Conservation (phyloP, 2,888 invertebrate genomes). For the Drosophila algonquin region DNA sequence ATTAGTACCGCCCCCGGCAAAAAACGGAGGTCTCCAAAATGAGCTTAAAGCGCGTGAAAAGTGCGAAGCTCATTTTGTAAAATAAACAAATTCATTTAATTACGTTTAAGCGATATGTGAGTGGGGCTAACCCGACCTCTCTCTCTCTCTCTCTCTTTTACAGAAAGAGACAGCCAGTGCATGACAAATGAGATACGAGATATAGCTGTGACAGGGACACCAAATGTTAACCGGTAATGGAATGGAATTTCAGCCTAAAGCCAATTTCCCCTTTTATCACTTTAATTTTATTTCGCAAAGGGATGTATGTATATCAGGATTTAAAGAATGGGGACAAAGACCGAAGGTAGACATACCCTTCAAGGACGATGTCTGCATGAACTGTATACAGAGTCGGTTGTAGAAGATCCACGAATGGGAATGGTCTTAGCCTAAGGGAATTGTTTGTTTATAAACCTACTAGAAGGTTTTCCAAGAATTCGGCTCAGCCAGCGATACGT, state of each 20-base stretch:
- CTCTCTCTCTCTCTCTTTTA: not conserved
- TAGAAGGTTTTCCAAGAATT: too few species aligned
- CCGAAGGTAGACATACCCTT: not conserved
- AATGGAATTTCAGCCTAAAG: slow-evolving; percentile 4
- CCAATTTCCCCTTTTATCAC: not conserved
- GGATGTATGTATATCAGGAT: not conserved
- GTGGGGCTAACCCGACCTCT: not conserved
- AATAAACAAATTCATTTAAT: slow-evolving; percentile 75
- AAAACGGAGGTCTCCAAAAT: slow-evolving; percentile 32
- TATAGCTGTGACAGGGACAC: not conserved
- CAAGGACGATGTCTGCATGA: too few species aligned
- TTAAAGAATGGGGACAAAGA: not conserved
- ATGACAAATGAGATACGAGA: slow-evolving; percentile 11
- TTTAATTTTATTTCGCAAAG: slow-evolving; percentile 6
- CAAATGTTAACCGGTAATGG: not conserved
- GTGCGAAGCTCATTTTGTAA: slow-evolving; percentile 68
- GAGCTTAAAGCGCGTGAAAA: slow-evolving; percentile 64
- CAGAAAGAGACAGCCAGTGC: not conserved
- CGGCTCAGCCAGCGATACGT: not conserved
- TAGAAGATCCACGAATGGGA: too few species aligned
- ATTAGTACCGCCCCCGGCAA: slow-evolving; percentile 57
- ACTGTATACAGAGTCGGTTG: too few species aligned
- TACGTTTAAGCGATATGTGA: slow-evolving; percentile 48
- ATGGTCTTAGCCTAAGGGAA: not conserved
- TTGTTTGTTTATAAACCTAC: too few species aligned